These are phyloP conservation scores for Oegoconia quadripuncta DNA, from an alignment of 2,888 invertebrate species.

Conservation along the genomic window DNA sequence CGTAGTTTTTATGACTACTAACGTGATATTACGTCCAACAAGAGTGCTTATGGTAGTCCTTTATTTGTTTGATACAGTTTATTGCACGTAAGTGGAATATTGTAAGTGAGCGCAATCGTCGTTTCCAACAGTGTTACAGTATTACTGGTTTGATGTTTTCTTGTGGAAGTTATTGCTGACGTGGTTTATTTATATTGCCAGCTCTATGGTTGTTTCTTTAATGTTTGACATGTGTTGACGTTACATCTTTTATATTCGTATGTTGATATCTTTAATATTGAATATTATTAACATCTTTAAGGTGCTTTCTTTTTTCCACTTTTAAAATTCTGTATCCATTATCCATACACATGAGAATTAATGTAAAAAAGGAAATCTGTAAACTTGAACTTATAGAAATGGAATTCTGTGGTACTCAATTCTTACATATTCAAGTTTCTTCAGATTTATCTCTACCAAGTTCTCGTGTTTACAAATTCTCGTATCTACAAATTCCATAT, in stretches of 20 bases:
- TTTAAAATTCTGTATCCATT: too few relatives aligned
- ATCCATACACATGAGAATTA: too few relatives aligned
- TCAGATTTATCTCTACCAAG: too few relatives aligned
- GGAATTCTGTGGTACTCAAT: too few relatives aligned
- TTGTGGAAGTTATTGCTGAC: slow-evolving; percentile 21
- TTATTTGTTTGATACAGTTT: slow-evolving; percentile 65
- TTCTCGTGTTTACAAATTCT: too few relatives aligned
- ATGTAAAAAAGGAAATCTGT: too few relatives aligned
- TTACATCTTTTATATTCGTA: background rate
- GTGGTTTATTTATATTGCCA: slow-evolving; percentile 12
- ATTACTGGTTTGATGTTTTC: slow-evolving; percentile 25
- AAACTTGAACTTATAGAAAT: too few relatives aligned
- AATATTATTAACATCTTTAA: too few relatives aligned
- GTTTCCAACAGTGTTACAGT: slow-evolving; percentile 27
- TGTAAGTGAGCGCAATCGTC: slow-evolving; percentile 39
- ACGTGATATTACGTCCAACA: slow-evolving; percentile 57
- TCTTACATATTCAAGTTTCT: too few relatives aligned
- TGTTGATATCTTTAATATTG: slow-evolving; percentile 13
- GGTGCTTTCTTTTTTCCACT: too few relatives aligned
- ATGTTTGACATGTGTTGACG: too few relatives aligned
- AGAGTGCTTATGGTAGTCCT: slow-evolving; percentile 54
- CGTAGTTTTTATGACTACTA: slow-evolving; percentile 70
- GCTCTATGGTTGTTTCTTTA: background rate
- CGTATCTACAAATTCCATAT: too few relatives aligned
- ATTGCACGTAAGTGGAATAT: slow-evolving; percentile 54